Base-by-base conservation (phyloP, 2,888 invertebrate species). In the Pheosia gnoma region DNA sequence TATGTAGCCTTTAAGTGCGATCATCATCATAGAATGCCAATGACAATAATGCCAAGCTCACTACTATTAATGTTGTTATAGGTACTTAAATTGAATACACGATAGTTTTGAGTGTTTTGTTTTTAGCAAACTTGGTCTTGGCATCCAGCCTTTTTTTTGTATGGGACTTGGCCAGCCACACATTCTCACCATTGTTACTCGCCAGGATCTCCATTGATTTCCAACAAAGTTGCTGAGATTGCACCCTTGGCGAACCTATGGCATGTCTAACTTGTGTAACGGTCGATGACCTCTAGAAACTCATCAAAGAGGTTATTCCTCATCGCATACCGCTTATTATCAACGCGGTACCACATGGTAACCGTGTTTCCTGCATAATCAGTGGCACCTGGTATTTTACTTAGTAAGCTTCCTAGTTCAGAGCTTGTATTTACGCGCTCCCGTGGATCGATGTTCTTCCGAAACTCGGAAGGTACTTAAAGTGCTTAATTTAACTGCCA, bases 301-400 rank as follows among this genome's bases (percentile, higher is more conserved):
- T 11, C 11, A 47, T 47, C 47, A 47, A 47, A 11, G 47, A 47
- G 47, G 47, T 47, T 47, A 7, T 53, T 53, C 53, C 75, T 76
- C 72, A 69, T 77, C 74, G 76, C 67, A 74, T 77, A 73, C 25
- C 66, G 59, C 73, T 75, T 71, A 73, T 71, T 75, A 75, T 57
- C 61, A 63, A 63, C 58, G 13, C 54, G 61, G 70, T 65, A 67
- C 60, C 59, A 73, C 56, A 61, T 61, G 56, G n/a, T n/a, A n/a
- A 52, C 60, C 63, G 56, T 79, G 80, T 82, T 88, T 87, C 87
- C 86, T 85, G 78, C 81, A 83, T 86, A 84, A 85, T 84, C 81
- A 80, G 76, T 79, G 74, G 70, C 70, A 57, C 41, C 57, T 43
- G 62, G 49, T 65, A 68, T 73, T 76, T 68, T 74, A 70, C 77